Base-by-base conservation (phyloP, 1,140 invertebrate genomes). In the Thaumatotibia leucotreta region DNA sequence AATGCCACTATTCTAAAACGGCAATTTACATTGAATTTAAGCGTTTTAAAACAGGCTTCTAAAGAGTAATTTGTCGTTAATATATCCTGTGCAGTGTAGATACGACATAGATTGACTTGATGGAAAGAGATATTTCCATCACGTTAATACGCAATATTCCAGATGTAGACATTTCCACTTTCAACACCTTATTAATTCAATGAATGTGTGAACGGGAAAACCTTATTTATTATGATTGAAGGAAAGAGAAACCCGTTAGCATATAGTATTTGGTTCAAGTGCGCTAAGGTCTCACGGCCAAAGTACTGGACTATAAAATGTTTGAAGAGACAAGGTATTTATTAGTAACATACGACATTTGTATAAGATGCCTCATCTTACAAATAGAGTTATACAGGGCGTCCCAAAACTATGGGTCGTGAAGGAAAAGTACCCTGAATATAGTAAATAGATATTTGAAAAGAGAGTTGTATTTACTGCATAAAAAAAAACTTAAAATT, bases 211-310 rank as follows among this genome's bases (percentile, higher is more conserved):
- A 58, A 29, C 52, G 52, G 24, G 52, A 58, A 58, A 58, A 24
- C 52, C 14, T 17, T 58, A 31, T 58, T 58, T 58, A 58, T 58
- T 58, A 58, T 58, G 23, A 58, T 58, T 58, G 14, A 58, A 27
- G 52, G 52, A 58, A 58, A 58, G 52, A 29, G 52, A 58, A 58
- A 58, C 14, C 52, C 23, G 52, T 58, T 58, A 27, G n/a, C 52
- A 31, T 27, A 58, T 29, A 58, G 24, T 14, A 58, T 58, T 58
- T 58, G 52, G 52, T 14, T 52, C 50, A 27, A 52, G 23, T 52
- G 24, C 50, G 23, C 4, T 27, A 23, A 58, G 52, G 52, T 58
- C 52, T 58, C 52, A 58, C 52, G 23, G 52, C 29, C 24, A 8
- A 58, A 58, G 27, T 29, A 45, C 39, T 45, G 17, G 14, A 45